Evolutionary conservation across 64 coral and sea anemone genomes (phyloP).

Genomic region (Montipora sp.): DNA sequence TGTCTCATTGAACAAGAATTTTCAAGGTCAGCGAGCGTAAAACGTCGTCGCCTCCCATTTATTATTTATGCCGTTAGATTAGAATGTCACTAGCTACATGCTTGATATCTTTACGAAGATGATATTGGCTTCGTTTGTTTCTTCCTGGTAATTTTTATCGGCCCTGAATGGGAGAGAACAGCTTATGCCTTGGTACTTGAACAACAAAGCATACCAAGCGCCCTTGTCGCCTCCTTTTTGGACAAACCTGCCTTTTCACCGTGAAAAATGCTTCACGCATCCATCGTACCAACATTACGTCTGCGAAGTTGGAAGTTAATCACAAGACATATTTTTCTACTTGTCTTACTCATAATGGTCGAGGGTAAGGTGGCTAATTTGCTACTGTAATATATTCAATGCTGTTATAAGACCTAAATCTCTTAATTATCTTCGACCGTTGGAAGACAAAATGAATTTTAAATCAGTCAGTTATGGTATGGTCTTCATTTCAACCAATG

Average conservation of each 20-base stretch:
- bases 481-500: too few species aligned
- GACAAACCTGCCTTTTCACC: neutral
- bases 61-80: constrained; percentile 21
- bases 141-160: neutral
- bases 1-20: constrained; percentile 15
- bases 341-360: neutral
- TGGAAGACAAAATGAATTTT: neutral
- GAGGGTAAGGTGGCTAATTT: constrained; percentile 27
- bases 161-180: neutral
- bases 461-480: too few species aligned
- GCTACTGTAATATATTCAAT: neutral
- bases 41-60: neutral
- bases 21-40: neutral
- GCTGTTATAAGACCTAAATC: neutral
- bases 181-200: neutral
- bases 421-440: neutral
- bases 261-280: neutral
- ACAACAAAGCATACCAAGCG: neutral
- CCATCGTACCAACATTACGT: neutral
- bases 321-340: neutral
- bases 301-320: neutral
- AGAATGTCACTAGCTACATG: neutral
- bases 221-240: neutral
- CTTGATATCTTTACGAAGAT: neutral
- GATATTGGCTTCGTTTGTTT: neutral